Evolutionary conservation across 2,113 vertebrate genomes (phyloP).

Genomic region (Solea senegalensis): DNA sequence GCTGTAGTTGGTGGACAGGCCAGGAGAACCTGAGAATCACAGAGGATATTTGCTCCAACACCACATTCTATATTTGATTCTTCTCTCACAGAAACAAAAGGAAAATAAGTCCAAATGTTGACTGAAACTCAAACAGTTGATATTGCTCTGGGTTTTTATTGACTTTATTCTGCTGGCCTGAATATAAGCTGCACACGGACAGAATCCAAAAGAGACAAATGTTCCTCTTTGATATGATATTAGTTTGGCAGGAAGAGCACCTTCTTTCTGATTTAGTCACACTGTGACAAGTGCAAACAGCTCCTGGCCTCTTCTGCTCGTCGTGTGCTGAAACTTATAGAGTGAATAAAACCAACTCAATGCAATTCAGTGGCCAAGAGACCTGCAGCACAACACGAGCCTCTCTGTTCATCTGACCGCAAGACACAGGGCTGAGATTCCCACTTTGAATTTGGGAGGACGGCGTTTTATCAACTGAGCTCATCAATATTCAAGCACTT

Average conservation of each 20-base stretch:
- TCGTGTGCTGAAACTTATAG: not conserved
- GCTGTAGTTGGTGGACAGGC: constrained; percentile 87
- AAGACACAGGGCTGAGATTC: not conserved
- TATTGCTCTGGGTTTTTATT: constrained; percentile 8
- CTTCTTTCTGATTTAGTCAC: constrained; percentile 33
- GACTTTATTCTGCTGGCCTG: constrained; percentile 33
- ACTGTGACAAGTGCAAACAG: constrained; percentile 22
- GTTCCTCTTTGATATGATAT: constrained; percentile 41
- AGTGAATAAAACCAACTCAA: constrained; percentile 20
- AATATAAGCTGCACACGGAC: not conserved
- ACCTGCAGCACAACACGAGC: constrained; percentile 21
- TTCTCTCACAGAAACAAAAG: constrained; percentile 14
- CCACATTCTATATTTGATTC: not conserved
- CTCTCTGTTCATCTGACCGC: constrained; percentile 17
- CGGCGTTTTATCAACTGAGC: constrained; percentile 2
- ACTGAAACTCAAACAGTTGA: constrained; percentile 8
- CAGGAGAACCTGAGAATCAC: constrained; percentile 85
- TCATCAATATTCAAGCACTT: constrained; percentile 39
- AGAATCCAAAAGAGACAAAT: constrained; percentile 36
- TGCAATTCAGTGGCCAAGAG: not conserved
- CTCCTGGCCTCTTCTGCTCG: constrained; percentile 30
- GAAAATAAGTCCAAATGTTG: not conserved
- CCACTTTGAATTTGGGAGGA: constrained; percentile 14
- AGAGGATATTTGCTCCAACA: constrained; percentile 14
- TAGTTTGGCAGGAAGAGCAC: constrained; percentile 18